phyloP scores from a whole-genome alignment of 2,888 invertebrate genomes.

The Trissoscelio sp. region DNA sequence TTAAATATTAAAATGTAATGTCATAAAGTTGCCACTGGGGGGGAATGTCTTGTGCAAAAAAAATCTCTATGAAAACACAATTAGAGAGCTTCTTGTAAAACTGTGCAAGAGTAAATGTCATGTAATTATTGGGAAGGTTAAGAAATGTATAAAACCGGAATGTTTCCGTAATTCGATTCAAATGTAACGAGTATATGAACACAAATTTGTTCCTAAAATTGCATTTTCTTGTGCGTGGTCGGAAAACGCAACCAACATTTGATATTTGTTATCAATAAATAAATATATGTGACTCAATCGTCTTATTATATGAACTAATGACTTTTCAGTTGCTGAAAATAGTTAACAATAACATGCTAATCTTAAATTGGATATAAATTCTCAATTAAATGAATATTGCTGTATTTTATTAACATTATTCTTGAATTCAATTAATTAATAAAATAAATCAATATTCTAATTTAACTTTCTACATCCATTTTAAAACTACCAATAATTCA shows the following conservation, averaged over 20 bases:
- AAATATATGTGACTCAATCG: neutral
- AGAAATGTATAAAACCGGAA: conserved; percentile 25
- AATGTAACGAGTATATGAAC: neutral
- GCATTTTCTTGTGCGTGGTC: neutral
- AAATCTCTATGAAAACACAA: neutral
- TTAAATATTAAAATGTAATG: neutral
- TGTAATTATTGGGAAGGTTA: neutral
- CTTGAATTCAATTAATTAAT: too few relatives aligned
- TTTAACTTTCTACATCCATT: too few relatives aligned
- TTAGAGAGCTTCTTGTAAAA: conserved; percentile 29
- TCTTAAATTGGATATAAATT: too few relatives aligned
- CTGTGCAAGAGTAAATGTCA: conserved; percentile 6
- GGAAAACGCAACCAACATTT: neutral
- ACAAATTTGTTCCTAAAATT: neutral
- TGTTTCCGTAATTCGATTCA: conserved; percentile 8
- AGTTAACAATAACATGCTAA: neutral
- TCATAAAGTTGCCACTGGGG: neutral
- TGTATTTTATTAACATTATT: too few relatives aligned
- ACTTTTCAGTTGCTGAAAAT: neutral
- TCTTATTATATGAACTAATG: neutral
- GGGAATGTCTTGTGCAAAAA: conserved; percentile 23
- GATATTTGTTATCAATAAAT: neutral
- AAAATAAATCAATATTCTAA: too few relatives aligned
- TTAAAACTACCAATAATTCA: too few relatives aligned
- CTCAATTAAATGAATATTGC: too few relatives aligned